A percentile compares a stretch with the other conserved stretches of the same genome.
Evolutionary conservation across 2,113 vertebrate genomes (phyloP).

Genomic region (Oreotrochilus melanogaster): DNA sequence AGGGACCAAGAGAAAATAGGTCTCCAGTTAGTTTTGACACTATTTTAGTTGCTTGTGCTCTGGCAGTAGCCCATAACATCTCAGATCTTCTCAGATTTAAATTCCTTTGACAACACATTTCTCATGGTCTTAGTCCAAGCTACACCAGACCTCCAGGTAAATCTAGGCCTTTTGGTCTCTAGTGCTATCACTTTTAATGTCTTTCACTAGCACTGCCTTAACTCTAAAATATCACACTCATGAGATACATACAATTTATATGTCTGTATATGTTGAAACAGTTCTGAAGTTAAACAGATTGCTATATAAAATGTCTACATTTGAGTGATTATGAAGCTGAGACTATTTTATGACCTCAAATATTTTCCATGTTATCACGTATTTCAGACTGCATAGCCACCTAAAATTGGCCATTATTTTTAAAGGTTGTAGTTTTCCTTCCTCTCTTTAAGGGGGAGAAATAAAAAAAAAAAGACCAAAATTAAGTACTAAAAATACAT

Average conservation of each 20-base stretch:
- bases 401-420: slow-evolving; percentile 17
- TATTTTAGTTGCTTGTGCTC: neutral
- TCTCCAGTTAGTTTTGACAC: neutral
- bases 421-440: neutral
- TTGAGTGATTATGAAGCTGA: neutral
- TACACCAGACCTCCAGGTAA: neutral
- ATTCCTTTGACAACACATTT: neutral
- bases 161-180: neutral
- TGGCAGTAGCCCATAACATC: neutral
- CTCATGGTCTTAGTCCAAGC: neutral
- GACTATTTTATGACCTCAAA: slow-evolving; percentile 23
- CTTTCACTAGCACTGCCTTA: neutral
- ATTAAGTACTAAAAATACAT: neutral
- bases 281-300: neutral
- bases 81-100: neutral
- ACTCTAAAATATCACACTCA: neutral
- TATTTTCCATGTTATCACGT: slow-evolving; percentile 45
- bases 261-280: neutral
- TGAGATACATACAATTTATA: neutral
- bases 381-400: neutral
- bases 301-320: neutral
- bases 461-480: neutral
- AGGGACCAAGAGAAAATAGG: neutral
- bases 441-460: no score
- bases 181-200: neutral